Evolutionary conservation across 2,888 invertebrate species (phyloP).

Genomic region (Parnassius orleans): DNA sequence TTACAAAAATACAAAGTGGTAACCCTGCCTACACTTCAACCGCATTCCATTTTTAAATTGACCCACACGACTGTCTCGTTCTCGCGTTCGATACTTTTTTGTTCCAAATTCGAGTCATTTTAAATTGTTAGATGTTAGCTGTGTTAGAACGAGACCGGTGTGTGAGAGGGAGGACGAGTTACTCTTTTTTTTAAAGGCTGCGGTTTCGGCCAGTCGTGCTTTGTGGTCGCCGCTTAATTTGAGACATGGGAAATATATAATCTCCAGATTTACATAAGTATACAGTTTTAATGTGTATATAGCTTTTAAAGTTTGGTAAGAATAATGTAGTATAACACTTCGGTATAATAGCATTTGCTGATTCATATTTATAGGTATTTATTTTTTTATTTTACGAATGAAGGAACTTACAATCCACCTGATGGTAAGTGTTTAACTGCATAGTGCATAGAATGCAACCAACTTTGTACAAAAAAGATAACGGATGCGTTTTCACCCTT

Average conservation of each 20-base stretch:
- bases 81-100: conserved; percentile 34
- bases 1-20: conserved; percentile 6
- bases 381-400: no score
- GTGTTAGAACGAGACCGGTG: conserved; percentile 34
- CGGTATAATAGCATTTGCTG: no score
- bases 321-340: no score
- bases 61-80: conserved; percentile 41
- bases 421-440: no score
- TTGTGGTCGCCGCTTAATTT: conserved; percentile 34
- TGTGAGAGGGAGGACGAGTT: conserved; percentile 11
- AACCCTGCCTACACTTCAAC: conserved; percentile 30
- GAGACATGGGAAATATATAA: conserved; percentile 8
- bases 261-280: conserved; percentile 10
- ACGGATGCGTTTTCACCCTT: no score
- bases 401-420: no score
- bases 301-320: no score
- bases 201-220: conserved; percentile 34
- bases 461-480: no score
- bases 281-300: no score
- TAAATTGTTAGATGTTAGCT: conserved; percentile 34
- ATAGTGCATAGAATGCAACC: no score
- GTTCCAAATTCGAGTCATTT: conserved; percentile 47
- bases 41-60: conserved; percentile 43
- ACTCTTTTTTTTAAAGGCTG: conserved; percentile 38
- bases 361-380: no score